Conservation (phyloP, 2,888 invertebrate species). For the Bursaphelenchus okinawaensis region DNA sequence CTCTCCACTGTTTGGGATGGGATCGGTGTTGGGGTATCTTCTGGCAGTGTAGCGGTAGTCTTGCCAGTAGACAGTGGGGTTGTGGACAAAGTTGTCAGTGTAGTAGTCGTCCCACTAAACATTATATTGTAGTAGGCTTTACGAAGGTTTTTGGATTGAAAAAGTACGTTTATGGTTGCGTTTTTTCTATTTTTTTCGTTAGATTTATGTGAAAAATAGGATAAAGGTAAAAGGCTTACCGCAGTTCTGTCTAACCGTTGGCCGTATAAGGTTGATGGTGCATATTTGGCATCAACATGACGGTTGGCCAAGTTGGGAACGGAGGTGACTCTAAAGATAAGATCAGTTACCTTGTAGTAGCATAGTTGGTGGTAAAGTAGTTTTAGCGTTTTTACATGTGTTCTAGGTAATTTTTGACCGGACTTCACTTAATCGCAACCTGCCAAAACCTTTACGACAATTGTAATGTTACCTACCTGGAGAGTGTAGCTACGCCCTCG, state of each 20-base stretch:
- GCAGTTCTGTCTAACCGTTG: conserved; percentile 48
- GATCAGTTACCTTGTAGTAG: too few relatives aligned
- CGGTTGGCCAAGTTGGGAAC: conserved; percentile 47
- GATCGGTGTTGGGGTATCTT: conserved; percentile 45
- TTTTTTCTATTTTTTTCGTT: too few relatives aligned
- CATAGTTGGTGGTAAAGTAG: too few relatives aligned
- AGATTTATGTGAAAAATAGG: background rate
- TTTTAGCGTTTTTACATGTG: too few relatives aligned
- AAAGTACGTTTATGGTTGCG: too few relatives aligned
- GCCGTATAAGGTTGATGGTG: conserved; percentile 47
- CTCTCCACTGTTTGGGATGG: conserved; percentile 44
- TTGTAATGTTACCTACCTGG: conserved; percentile 33
- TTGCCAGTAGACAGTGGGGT: conserved; percentile 49
- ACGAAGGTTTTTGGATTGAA: too few relatives aligned
- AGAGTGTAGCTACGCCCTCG: conserved; percentile 48
- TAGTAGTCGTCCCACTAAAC: conserved; percentile 45
- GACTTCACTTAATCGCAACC: too few relatives aligned
- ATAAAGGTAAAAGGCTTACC: conserved; percentile 27
- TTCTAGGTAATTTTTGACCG: too few relatives aligned
- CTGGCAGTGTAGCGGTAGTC: conserved; percentile 50
- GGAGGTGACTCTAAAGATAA: conserved; percentile 46
- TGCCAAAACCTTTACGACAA: too few relatives aligned
- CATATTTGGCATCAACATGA: conserved; percentile 41
- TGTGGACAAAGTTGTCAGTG: conserved; percentile 42
- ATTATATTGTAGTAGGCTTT: background rate